These are phyloP conservation scores for Palythoa grandis DNA, from an alignment of 92 coral and sea anemone genomes.

Conservation along the genomic window DNA sequence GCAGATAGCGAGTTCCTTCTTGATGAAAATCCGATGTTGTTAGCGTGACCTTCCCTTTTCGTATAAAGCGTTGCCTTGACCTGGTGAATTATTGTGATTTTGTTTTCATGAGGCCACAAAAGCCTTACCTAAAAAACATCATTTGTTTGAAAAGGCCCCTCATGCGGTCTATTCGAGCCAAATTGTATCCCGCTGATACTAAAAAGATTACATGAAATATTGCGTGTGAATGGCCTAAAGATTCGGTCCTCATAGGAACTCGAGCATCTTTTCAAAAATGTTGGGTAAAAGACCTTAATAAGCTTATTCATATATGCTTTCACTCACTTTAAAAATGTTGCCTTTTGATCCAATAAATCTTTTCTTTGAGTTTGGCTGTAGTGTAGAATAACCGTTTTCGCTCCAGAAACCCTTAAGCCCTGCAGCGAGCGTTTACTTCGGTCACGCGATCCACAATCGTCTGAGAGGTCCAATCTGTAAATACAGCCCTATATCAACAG, in stretches of 20 bases:
- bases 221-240: conserved; percentile 21
- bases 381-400: not conserved
- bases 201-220: conserved; percentile 22
- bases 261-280: conserved; percentile 7
- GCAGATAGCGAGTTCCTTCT: not conserved
- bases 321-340: not conserved
- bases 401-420: not conserved
- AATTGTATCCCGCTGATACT: conserved; percentile 15
- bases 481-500: conserved; percentile 11
- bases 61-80: conserved; percentile 31
- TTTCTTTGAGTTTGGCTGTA: not conserved
- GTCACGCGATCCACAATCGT: conserved; percentile 32
- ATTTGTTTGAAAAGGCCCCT: conserved; percentile 39
- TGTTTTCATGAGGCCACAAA: conserved; percentile 42
- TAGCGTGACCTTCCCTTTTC: conserved; percentile 34
- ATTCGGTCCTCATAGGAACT: conserved; percentile 32
- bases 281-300: conserved; percentile 11
- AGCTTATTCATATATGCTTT: not conserved
- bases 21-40: not conserved
- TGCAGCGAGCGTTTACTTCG: not conserved
- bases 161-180: conserved; percentile 28
- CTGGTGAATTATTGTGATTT: conserved; percentile 25
- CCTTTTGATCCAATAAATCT: not conserved
- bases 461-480: conserved; percentile 7
- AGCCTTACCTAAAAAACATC: conserved; percentile 31